A percentile compares a stretch with the other conserved stretches of the same genome.
Conservation (phyloP, 2,797 vertebrate species). For the Taenioides sp. region DNA sequence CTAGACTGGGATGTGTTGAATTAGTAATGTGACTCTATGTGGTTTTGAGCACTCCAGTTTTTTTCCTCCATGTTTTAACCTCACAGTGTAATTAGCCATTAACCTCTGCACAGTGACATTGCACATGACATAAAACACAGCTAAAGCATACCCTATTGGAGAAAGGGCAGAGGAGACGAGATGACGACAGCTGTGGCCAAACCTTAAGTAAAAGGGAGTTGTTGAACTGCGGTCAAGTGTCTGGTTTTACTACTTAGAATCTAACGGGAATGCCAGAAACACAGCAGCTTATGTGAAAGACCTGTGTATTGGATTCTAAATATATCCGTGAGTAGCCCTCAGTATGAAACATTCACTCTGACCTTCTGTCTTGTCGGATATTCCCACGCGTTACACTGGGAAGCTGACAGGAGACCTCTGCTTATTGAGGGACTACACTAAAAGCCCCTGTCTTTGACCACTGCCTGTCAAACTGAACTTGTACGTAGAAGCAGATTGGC, state of each 20-base stretch:
- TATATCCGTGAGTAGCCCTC: conserved; percentile 63
- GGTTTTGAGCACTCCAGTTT: conserved; percentile 24
- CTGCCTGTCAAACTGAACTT: conserved; percentile 63
- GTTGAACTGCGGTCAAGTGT: conserved; percentile 36
- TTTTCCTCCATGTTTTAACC: conserved; percentile 23
- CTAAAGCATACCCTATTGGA: conserved; percentile 23
- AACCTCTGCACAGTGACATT: conserved; percentile 26
- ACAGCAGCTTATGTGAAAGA: conserved; percentile 75
- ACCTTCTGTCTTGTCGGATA: conserved; percentile 77
- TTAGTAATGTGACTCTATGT: conserved; percentile 31
- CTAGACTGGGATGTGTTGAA: conserved; percentile 15
- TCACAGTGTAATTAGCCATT: conserved; percentile 45
- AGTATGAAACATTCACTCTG: conserved; percentile 74
- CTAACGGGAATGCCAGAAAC: conserved; percentile 72
- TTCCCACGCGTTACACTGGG: conserved; percentile 53
- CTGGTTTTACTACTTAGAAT: conserved; percentile 73
- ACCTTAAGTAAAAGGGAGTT: conserved; percentile 31
- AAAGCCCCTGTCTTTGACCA: conserved; percentile 68
- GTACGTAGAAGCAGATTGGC: conserved; percentile 47
- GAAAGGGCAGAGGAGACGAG: conserved; percentile 26
- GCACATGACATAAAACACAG: conserved; percentile 31
- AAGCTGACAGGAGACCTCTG: conserved; percentile 72
- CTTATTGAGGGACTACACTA: conserved; percentile 65
- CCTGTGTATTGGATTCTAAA: conserved; percentile 63
- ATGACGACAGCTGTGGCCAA: conserved; percentile 31